phyloP scores from a whole-genome alignment of 2,113 vertebrate genomes.

The Athene noctua region DNA sequence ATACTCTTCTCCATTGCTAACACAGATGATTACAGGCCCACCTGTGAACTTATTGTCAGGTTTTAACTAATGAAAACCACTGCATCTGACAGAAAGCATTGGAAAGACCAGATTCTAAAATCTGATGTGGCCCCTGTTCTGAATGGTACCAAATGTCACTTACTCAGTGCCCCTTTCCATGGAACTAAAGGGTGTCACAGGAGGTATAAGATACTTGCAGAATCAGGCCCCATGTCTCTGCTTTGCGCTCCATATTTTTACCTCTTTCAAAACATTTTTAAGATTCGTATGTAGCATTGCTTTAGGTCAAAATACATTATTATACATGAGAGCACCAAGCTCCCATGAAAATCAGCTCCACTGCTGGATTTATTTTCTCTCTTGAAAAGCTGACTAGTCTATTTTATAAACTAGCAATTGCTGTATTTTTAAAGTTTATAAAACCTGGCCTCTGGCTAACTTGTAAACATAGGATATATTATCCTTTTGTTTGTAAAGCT shows the following conservation, averaged over 20 bases:
- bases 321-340: not conserved
- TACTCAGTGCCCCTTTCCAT: not conserved
- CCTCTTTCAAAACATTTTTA: constrained; percentile 28
- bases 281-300: not conserved
- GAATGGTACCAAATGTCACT: not conserved
- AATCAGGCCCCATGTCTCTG: not conserved
- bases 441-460: constrained; percentile 58
- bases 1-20: not conserved
- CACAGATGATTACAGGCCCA: not conserved
- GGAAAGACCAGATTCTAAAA: not conserved
- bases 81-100: not conserved
- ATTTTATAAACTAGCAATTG: constrained; percentile 60
- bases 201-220: not conserved
- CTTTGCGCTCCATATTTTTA: constrained; percentile 9
- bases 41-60: not conserved
- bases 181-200: not conserved
- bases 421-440: constrained; percentile 63
- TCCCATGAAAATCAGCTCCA: constrained; percentile 35
- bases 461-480: constrained; percentile 59
- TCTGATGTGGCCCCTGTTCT: accelerated
- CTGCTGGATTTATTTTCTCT: constrained; percentile 33
- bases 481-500: constrained; percentile 56
- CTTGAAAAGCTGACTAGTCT: constrained; percentile 39
- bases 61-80: not conserved
- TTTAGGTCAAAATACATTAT: constrained; percentile 40